phyloP scores from a whole-genome alignment of 2,888 invertebrate genomes.

The Lepidocyrtinus sp. region DNA sequence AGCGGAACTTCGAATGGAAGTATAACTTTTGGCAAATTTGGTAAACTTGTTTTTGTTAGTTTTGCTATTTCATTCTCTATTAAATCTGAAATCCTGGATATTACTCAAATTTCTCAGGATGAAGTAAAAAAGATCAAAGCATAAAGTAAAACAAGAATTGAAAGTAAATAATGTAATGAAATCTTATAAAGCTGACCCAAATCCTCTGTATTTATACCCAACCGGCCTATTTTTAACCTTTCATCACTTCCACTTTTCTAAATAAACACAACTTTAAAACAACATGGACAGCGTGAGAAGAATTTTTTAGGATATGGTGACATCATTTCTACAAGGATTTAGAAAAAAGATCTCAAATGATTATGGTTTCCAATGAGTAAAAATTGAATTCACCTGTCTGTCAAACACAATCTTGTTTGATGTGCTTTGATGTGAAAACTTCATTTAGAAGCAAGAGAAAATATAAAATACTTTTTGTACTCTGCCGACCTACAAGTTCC shows the following conservation, averaged over 20 bases:
- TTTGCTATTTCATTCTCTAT: no score
- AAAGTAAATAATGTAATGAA: no score
- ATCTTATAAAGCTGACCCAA: no score
- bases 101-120: no score
- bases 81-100: no score
- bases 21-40: no score
- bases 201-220: no score
- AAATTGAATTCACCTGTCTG: slow-evolving; percentile 51
- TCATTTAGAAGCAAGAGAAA: neutral
- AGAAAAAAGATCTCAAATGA: neutral
- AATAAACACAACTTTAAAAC: neutral
- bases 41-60: no score
- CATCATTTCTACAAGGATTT: slow-evolving; percentile 21
- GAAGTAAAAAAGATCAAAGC: no score
- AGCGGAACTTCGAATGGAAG: no score
- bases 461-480: neutral
- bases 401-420: slow-evolving; percentile 29
- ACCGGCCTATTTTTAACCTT: neutral
- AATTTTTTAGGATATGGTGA: slow-evolving; percentile 29
- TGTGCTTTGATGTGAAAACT: neutral
- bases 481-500: neutral
- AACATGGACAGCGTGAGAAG: slow-evolving; percentile 26
- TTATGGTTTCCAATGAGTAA: neutral
- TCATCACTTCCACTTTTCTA: neutral
- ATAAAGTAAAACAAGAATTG: no score